These are phyloP conservation scores for Chrysolina haemoptera DNA, from an alignment of 2,888 invertebrate genomes.

Conservation along the genomic window DNA sequence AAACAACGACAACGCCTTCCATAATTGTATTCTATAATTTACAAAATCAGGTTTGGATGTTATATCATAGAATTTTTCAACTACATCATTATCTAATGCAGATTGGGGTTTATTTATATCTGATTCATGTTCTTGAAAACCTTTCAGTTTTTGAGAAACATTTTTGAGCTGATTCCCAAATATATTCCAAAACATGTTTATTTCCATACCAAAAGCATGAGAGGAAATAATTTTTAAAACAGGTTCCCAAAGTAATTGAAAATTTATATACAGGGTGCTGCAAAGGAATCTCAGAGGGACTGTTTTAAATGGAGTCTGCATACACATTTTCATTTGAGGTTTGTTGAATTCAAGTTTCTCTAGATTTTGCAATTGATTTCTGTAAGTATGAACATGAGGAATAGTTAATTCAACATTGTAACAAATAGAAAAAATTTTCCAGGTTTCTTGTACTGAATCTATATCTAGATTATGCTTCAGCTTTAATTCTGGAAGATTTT, in stretches of 20 bases:
- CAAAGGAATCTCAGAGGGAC: constrained; percentile 85
- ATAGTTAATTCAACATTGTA: constrained; percentile 80
- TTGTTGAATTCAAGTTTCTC: constrained; percentile 81
- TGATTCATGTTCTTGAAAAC: constrained; percentile 47
- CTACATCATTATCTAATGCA: constrained; percentile 60
- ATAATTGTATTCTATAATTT: constrained; percentile 86
- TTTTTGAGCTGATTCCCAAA: constrained; percentile 76
- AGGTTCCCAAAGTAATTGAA: constrained; percentile 92
- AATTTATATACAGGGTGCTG: constrained; percentile 88
- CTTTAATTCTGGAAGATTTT: constrained; percentile 72
- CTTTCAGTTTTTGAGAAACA: constrained; percentile 71
- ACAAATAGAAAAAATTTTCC: constrained; percentile 78
- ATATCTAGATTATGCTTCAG: constrained; percentile 61
- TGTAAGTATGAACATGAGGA: constrained; percentile 83
- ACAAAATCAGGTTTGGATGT: constrained; percentile 78
- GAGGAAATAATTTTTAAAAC: constrained; percentile 81
- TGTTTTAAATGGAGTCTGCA: constrained; percentile 74
- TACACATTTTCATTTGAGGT: constrained; percentile 71
- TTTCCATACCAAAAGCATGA: constrained; percentile 77
- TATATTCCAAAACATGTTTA: constrained; percentile 81
- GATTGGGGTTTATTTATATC: constrained; percentile 48
- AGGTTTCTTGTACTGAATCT: constrained; percentile 69
- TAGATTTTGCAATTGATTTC: constrained; percentile 82
- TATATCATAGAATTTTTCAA: constrained; percentile 61
- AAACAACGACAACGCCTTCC: constrained; percentile 84